Base-by-base conservation (phyloP, 2,888 invertebrate genomes). In the Nematopogon swammerdamellus region DNA sequence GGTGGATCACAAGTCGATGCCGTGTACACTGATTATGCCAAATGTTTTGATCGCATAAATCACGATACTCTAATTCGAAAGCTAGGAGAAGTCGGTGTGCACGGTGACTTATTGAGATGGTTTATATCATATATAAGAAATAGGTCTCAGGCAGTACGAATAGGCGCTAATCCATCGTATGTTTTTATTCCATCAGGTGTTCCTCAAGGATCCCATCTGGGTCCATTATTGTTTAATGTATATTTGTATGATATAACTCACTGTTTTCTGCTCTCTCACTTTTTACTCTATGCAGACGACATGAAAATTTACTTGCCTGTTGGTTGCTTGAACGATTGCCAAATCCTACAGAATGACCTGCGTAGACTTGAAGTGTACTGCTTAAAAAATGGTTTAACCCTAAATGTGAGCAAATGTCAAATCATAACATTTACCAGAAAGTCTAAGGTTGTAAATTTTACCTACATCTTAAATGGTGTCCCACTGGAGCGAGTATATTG, bases 281-380 rank as follows among this genome's bases (percentile, higher is more conserved):
- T 11, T 30, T 30, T 47, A 47, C 25, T 47, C 10, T 47, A 47
- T n/a, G 47, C 47, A 30, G 47, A 47, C n/a, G 47, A 47, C 47
- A 47, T 25, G 20, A 47, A 47, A 30, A 25, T 47, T 8, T 47
- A 30, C 16, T 19, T 11, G 3, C 14, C 18, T 11, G 20, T 47
- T 30, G 16, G 20, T 10, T 43, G 11, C 8, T 14, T 36, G n/a
- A 14, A 36, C 3, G 36, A 36, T 36, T 36, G 36, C n/a, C n/a
- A 14, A 14, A 36, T 14, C 3, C n/a, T 36, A 36, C 36, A 36
- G 11, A 36, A 14, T 36, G 36, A 36, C n/a, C 14, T 36, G 36
- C 11, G 36, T 14, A 36, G 36, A 36, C 36, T 36, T 14, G 36
- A 36, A 36, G 11, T 14, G n/a, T 36, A 36, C 14, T 36, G 36